Evolutionary conservation across 2,888 invertebrate genomes (phyloP).

Genomic region (Pantelozetes paolii): DNA sequence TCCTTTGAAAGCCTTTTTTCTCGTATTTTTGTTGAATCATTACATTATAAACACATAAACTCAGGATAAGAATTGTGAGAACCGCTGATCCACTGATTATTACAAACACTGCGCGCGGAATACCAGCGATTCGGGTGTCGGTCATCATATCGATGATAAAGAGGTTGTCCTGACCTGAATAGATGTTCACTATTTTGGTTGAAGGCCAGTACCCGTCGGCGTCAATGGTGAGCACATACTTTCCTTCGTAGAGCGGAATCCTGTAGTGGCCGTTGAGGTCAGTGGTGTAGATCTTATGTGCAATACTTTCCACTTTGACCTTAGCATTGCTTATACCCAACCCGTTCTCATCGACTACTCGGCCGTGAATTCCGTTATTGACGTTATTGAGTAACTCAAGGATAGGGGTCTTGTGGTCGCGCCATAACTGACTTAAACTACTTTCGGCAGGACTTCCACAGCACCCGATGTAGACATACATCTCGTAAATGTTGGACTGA

Average conservation of each 20-base stretch:
- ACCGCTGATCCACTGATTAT: conserved; percentile 41
- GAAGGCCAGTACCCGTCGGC: conserved; percentile 63
- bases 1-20: conserved; percentile 44
- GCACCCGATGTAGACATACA: conserved; percentile 92
- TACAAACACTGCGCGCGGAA: conserved; percentile 45
- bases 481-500: conserved; percentile 82
- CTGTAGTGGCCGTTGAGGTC: conserved; percentile 82
- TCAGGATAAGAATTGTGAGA: conserved; percentile 41
- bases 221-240: conserved; percentile 70
- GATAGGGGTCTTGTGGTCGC: conserved; percentile 79
- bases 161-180: neutral
- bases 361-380: conserved; percentile 78
- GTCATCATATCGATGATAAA: conserved; percentile 28
- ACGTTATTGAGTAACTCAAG: conserved; percentile 80
- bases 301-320: conserved; percentile 68
- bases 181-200: conserved; percentile 60
- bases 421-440: conserved; percentile 75
- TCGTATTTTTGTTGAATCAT: conserved; percentile 40
- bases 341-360: conserved; percentile 70
- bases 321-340: conserved; percentile 71
- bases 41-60: conserved; percentile 44
- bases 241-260: conserved; percentile 79
- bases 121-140: conserved; percentile 44
- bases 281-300: conserved; percentile 63
- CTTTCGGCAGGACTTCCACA: conserved; percentile 75